phyloP scores from a whole-genome alignment of 2,888 invertebrate genomes.

The Phragmatobia fuliginosa region DNA sequence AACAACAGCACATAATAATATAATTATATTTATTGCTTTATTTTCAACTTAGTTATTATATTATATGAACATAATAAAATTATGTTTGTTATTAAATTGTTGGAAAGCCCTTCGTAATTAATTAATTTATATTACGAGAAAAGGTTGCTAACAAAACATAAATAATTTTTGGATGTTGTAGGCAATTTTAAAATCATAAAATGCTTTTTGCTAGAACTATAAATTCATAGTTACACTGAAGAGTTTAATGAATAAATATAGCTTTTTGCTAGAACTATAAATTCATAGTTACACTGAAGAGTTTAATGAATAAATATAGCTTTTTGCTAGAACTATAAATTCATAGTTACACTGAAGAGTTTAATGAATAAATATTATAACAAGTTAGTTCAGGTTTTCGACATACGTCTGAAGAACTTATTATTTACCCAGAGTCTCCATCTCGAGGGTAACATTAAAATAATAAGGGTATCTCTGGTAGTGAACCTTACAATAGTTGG shows the following conservation, averaged over 20 bases:
- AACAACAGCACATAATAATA: neutral
- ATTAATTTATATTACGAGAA: neutral
- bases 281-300: conserved; percentile 25
- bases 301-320: neutral
- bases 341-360: conserved; percentile 24
- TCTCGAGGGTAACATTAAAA: neutral
- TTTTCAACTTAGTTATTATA: neutral
- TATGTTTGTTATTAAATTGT: neutral
- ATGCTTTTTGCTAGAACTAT: conserved; percentile 8
- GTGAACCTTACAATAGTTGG: no score
- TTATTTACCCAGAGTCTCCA: neutral
- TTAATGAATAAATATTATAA: neutral
- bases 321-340: conserved; percentile 18
- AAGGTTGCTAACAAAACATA: neutral
- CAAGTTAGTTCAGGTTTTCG: neutral
- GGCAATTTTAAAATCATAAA: neutral
- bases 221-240: conserved; percentile 28
- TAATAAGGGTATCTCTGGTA: neutral
- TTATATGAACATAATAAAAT: neutral
- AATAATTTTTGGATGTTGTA: neutral
- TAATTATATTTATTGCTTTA: neutral
- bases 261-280: conserved; percentile 16
- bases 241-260: neutral
- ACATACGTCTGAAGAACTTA: neutral
- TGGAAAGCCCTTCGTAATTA: neutral